These are phyloP conservation scores for Phainopepla nitens DNA, from an alignment of 2,113 vertebrate species.

Conservation along the genomic window DNA sequence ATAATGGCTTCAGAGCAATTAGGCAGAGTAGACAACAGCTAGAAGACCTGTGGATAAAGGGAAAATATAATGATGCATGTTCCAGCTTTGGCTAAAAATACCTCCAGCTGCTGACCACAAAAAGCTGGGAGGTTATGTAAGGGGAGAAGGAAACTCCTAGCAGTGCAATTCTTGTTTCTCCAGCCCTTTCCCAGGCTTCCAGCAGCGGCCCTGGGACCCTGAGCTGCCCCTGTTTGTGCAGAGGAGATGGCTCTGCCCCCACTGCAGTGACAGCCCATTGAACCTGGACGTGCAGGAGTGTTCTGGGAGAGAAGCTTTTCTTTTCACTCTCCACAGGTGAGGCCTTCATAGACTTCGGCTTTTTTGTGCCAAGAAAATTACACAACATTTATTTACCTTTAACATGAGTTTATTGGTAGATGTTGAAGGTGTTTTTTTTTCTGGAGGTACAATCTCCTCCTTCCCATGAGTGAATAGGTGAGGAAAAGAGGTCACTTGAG, in stretches of 20 bases:
- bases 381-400: background rate
- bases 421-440: background rate
- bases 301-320: background rate
- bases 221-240: background rate
- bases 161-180: background rate
- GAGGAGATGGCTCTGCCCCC: background rate
- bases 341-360: background rate
- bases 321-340: background rate
- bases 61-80: background rate
- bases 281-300: background rate
- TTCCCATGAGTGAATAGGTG: background rate
- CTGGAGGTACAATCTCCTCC: background rate
- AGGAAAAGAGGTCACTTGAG: background rate
- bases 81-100: background rate
- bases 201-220: background rate
- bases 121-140: background rate
- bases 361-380: background rate
- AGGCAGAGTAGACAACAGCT: background rate
- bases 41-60: background rate
- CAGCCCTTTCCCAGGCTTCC: background rate
- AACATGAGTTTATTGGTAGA: background rate
- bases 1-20: background rate
- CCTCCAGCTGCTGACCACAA: background rate
- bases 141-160: background rate
- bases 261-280: background rate